Evolutionary conservation across 1,140 invertebrate genomes (phyloP), one percentile per base, ranked within the genome.

Genomic region (Holcopasites calliopsidis): DNA sequence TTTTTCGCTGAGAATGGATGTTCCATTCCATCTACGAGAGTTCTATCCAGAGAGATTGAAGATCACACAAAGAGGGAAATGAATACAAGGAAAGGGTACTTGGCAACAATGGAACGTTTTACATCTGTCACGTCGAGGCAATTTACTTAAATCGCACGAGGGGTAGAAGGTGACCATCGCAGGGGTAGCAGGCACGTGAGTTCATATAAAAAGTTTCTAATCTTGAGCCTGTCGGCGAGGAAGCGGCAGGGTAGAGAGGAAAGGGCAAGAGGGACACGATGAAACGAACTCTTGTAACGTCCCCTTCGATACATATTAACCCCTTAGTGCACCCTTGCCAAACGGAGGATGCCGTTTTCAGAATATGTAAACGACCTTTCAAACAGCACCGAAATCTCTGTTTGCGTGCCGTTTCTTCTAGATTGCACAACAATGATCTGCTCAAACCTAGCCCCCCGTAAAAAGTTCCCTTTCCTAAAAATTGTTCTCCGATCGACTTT

Each of bases 131-230:
- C 65, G 74, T 77, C 42, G 58, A 40, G 35, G 52, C 74, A 50
- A 66, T 80, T 71, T 44, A 21, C 35, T 49, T 50, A 49, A 65
- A 65, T 33, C 70, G 60, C 2, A 18, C 60, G 49, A 42, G 52
- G 72, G 64, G 62, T 7, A 31, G 52, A 49, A 68, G 64, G 54
- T 75, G 73, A 75, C 64, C 64, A 57, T 33, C 0, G 8, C 18
- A 33, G 5, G 60, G 64, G 57, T 47, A 28, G 62, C 13, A 64
- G 58, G 69, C 73, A 74, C 79, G 79, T 75, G 77, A 77, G 77
- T 76, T 64, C 62, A 23, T 82, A 76, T 79, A 84, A 84, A 77
- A 84, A 85, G 66, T 82, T 75, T 84, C 74, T 82, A 84, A 85
- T 85, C 82, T 85, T 52, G 42, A 65, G 76, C 55, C 79, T 54